phyloP scores from a whole-genome alignment of 2,113 vertebrate species.

The Herpetotheres cachinnans region DNA sequence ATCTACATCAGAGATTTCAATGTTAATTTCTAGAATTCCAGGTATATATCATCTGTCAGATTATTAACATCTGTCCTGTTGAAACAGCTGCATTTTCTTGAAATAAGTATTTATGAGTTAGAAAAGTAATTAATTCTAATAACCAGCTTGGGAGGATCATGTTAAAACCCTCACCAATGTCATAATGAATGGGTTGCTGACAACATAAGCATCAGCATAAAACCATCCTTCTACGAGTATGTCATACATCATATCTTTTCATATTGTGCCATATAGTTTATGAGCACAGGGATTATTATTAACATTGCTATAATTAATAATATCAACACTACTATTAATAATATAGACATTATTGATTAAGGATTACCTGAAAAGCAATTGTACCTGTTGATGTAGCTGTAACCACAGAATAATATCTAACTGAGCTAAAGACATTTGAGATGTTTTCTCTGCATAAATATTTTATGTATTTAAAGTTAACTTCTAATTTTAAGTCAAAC shows the following conservation, averaged over 20 bases:
- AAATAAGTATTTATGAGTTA: background rate
- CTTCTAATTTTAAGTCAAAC: background rate
- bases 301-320: background rate
- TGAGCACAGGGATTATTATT: background rate
- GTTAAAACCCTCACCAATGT: background rate
- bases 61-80: background rate
- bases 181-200: background rate
- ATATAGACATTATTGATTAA: background rate
- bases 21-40: background rate
- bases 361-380: background rate
- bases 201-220: background rate
- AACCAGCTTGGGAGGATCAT: background rate
- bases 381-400: background rate
- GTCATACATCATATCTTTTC: background rate
- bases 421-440: background rate
- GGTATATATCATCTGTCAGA: background rate
- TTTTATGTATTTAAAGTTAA: background rate
- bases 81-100: background rate
- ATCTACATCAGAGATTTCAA: background rate
- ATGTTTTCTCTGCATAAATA: background rate
- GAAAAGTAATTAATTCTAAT: background rate
- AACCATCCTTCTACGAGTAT: background rate
- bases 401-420: background rate
- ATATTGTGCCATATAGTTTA: background rate
- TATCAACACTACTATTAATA: background rate